phyloP scores from a whole-genome alignment of 2,113 vertebrate genomes.

The Todiramphus chloris region DNA sequence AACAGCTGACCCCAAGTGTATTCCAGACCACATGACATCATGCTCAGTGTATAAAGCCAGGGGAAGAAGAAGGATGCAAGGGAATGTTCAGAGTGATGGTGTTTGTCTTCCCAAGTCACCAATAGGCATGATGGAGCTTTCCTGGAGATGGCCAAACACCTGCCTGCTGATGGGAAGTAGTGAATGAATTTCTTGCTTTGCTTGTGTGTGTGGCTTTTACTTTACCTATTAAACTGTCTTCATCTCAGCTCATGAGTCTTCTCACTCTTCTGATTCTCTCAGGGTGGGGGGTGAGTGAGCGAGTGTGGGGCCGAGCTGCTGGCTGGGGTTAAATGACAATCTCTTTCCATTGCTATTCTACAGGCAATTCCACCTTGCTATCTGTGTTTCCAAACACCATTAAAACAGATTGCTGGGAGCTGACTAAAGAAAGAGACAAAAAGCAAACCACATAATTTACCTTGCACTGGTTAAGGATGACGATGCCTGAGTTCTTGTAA shows the following conservation, averaged over 20 bases:
- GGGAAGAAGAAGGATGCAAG: not conserved
- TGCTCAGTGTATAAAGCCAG: not conserved
- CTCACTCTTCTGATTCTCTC: not conserved
- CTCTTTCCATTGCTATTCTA: not conserved
- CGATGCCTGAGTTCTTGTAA: conserved; percentile 96
- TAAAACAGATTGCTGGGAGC: not conserved
- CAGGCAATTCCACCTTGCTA: not conserved
- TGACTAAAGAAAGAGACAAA: not conserved
- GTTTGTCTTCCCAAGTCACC: not conserved
- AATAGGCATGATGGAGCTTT: not conserved
- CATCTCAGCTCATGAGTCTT: not conserved
- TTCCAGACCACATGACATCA: not conserved
- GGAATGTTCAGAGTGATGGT: not conserved
- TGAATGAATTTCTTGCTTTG: not conserved
- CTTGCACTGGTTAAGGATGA: conserved; percentile 97
- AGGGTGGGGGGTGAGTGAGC: not conserved
- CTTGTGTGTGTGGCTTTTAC: not conserved
- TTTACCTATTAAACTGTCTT: not conserved
- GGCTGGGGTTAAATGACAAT: not conserved
- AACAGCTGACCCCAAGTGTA: not conserved
- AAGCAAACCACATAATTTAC: conserved; percentile 68
- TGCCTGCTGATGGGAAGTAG: not conserved
- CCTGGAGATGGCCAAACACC: not conserved
- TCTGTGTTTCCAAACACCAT: not conserved
- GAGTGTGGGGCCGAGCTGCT: not conserved